Percentiles rank a stretch among this genome's conserved stretches.
Evolutionary conservation across 2,797 vertebrate genomes (phyloP).

Genomic region (Lagothrix lagotricha): DNA sequence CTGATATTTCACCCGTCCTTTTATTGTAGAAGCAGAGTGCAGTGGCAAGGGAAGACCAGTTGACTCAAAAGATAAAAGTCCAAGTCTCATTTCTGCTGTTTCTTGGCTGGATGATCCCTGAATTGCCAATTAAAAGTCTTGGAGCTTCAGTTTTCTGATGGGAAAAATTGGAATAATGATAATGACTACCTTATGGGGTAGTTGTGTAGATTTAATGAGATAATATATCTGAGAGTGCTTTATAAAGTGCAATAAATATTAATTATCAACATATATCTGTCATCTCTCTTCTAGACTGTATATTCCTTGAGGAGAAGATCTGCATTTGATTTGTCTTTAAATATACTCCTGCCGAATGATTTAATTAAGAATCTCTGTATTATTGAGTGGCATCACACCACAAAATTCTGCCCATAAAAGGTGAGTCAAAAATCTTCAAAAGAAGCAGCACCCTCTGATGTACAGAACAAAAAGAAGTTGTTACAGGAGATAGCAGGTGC

Average conservation of each 20-base stretch:
- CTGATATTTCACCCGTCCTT: not conserved
- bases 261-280: not conserved
- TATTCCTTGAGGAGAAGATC: not conserved
- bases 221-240: not conserved
- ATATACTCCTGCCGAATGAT: not conserved
- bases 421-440: conserved; percentile 8
- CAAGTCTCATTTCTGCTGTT: not conserved
- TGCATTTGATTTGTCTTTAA: conserved; percentile 38
- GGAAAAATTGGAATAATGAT: not conserved
- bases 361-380: not conserved
- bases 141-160: not conserved
- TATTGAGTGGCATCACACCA: not conserved
- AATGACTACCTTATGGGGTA: not conserved
- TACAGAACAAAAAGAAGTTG: conserved; percentile 47
- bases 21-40: not conserved
- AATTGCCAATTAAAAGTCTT: not conserved
- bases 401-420: not conserved
- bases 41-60: not conserved
- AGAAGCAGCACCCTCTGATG: not conserved
- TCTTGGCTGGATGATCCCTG: not conserved
- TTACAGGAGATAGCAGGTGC: conserved; percentile 29
- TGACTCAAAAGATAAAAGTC: not conserved
- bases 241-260: not conserved
- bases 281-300: not conserved
- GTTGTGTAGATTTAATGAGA: not conserved